phyloP scores from a whole-genome alignment of 1,140 invertebrate species.

The Aphidius gifuensis region DNA sequence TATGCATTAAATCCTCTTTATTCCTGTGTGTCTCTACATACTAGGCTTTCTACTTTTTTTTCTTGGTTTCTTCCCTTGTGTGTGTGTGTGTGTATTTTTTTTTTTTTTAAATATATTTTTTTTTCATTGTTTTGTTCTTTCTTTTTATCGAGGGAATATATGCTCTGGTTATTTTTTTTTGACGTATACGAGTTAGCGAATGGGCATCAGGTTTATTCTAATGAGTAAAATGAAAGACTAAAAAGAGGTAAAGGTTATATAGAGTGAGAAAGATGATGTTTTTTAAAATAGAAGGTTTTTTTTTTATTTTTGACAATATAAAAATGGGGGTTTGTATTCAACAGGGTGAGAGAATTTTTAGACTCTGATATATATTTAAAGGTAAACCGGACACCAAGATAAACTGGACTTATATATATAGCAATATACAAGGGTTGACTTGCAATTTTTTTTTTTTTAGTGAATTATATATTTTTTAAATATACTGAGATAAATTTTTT shows the following conservation, averaged over 20 bases:
- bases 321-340: not conserved
- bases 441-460: conserved; percentile 7
- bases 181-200: not conserved
- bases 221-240: conserved; percentile 4
- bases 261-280: not conserved
- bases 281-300: not conserved
- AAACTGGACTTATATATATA: not conserved
- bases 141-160: no score
- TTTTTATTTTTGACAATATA: not conserved
- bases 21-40: conserved; percentile 7
- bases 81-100: not conserved
- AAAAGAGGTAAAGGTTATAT: not conserved
- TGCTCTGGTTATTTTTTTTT: no score
- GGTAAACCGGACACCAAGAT: conserved; percentile 7
- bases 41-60: conserved; percentile 7
- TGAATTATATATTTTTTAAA: no score
- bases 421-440: not conserved
- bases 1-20: conserved; percentile 12
- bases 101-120: conserved; percentile 7
- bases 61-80: not conserved
- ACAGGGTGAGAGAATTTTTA: not conserved
- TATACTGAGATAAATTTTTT: no score
- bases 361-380: conserved; percentile 1
- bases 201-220: conserved; percentile 2
- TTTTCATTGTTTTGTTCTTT: no score